Evolutionary conservation across 2,797 vertebrate species (phyloP).

Genomic region (Propithecus perrieri): DNA sequence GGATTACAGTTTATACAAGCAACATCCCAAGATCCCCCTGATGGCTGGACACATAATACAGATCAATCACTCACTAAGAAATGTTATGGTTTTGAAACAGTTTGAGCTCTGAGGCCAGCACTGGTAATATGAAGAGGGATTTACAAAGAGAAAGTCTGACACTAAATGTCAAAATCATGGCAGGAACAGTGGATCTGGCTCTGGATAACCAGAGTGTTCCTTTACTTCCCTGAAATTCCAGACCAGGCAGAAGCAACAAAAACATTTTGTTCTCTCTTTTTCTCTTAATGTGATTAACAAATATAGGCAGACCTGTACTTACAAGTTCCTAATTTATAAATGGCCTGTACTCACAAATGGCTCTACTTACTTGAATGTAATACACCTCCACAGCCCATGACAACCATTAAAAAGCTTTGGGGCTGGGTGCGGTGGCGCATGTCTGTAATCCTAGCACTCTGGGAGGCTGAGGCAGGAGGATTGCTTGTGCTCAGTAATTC

Average conservation of each 20-base stretch:
- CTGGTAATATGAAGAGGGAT: slow-evolving; percentile 87
- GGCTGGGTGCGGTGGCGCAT: not conserved
- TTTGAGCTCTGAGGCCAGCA: slow-evolving; percentile 86
- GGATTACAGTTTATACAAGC: slow-evolving; percentile 98
- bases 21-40: slow-evolving; percentile 95
- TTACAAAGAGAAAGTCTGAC: slow-evolving; percentile 87
- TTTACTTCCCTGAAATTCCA: slow-evolving; percentile 84
- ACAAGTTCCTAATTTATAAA: slow-evolving; percentile 37
- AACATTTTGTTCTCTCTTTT: slow-evolving; percentile 72
- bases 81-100: slow-evolving; percentile 89
- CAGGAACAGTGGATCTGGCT: slow-evolving; percentile 85
- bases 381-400: not conserved
- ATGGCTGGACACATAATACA: slow-evolving; percentile 95
- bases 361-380: not conserved
- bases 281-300: slow-evolving; percentile 32
- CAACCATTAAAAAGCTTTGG: not conserved
- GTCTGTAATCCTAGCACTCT: not conserved
- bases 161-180: slow-evolving; percentile 88
- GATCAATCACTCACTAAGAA: slow-evolving; percentile 91
- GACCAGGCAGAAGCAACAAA: slow-evolving; percentile 71
- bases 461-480: not conserved
- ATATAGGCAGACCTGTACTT: not conserved
- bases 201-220: slow-evolving; percentile 83
- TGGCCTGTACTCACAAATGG: slow-evolving; percentile 6
- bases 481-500: not conserved